Conservation (phyloP, 2,888 invertebrate species). For the Zootermopsis nevadensis region DNA sequence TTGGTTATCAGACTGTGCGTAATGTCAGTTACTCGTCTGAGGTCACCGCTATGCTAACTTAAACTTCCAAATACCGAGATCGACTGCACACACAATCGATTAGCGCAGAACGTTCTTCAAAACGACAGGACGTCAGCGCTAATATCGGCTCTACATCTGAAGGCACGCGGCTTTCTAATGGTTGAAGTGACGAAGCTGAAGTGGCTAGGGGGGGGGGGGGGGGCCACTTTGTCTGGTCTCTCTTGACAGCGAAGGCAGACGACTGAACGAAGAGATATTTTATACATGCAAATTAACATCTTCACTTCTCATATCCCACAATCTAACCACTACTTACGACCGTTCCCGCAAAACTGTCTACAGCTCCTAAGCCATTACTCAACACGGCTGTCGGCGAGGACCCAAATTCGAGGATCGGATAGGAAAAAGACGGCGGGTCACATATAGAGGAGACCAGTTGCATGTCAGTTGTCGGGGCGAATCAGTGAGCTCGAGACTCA, state of each 20-base stretch:
- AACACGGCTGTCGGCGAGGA: neutral
- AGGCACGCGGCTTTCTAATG: neutral
- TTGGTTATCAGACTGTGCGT: too few species aligned
- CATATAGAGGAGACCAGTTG: too few species aligned
- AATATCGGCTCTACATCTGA: too few species aligned
- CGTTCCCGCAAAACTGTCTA: neutral
- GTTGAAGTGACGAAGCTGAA: neutral
- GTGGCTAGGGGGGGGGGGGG: neutral
- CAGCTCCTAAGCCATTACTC: neutral
- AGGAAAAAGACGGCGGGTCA: too few species aligned
- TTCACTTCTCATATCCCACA: neutral
- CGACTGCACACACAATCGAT: too few species aligned
- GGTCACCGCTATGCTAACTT: too few species aligned
- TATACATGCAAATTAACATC: slow-evolving; percentile 7
- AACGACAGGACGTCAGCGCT: too few species aligned
- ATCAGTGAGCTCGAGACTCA: too few species aligned
- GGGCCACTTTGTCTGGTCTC: neutral
- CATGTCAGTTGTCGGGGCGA: too few species aligned
- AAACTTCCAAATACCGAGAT: too few species aligned
- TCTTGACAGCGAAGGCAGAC: neutral
- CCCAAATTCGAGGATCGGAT: neutral
- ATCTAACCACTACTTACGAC: neutral
- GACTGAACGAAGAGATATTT: neutral
- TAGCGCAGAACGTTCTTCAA: too few species aligned
- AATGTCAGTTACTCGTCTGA: too few species aligned